phyloP scores from a whole-genome alignment of 2,888 invertebrate species.

The Drosophila recens region DNA sequence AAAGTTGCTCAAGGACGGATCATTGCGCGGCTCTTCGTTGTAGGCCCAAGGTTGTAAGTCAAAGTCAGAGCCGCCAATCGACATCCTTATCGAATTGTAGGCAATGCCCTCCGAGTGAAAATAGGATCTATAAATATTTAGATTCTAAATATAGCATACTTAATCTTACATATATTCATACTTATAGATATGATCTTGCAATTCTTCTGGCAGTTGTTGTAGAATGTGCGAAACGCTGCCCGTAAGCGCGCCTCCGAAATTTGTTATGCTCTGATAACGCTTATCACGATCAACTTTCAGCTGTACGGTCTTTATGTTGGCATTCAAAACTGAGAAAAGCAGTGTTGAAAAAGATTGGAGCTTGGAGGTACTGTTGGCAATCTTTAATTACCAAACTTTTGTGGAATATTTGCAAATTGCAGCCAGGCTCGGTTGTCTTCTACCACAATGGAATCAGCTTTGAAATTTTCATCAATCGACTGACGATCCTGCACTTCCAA shows the following conservation, averaged over 20 bases:
- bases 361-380: not conserved
- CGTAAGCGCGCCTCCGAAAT: conserved; percentile 96
- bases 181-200: conserved; percentile 83
- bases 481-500: conserved; percentile 58
- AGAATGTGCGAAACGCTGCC: conserved; percentile 86
- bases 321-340: conserved; percentile 44
- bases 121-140: conserved; percentile 88
- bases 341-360: not conserved
- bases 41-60: conserved; percentile 93
- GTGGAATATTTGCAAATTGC: conserved; percentile 60
- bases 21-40: conserved; percentile 88
- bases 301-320: conserved; percentile 40
- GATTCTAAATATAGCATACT: not conserved
- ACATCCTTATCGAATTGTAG: conserved; percentile 92
- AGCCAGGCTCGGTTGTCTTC: conserved; percentile 66
- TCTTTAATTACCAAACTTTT: conserved; percentile 46
- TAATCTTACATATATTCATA: conserved; percentile 31
- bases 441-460: conserved; percentile 60
- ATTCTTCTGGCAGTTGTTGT: conserved; percentile 61
- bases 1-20: conserved; percentile 88
- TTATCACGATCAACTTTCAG: conserved; percentile 71
- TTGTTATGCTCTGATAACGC: conserved; percentile 89
- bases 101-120: conserved; percentile 89
- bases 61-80: conserved; percentile 95
- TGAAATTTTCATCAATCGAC: conserved; percentile 45